phyloP scores from a whole-genome alignment of 2,888 invertebrate species.

The Antitype chi region DNA sequence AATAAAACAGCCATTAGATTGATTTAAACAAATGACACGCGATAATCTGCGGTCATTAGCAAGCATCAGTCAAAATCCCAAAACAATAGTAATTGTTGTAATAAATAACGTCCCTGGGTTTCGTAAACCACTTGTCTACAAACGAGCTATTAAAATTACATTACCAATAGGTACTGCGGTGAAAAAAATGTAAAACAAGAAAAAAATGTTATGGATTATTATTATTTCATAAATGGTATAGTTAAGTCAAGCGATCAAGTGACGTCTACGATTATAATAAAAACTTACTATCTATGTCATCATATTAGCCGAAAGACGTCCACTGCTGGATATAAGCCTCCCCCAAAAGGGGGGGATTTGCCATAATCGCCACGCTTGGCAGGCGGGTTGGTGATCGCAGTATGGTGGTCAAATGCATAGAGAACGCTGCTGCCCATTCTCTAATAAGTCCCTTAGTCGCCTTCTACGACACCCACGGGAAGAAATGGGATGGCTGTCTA shows the following conservation, averaged over 20 bases:
- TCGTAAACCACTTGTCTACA: constrained; percentile 69
- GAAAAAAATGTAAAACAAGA: constrained; percentile 55
- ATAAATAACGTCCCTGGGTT: constrained; percentile 77
- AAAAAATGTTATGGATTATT: constrained; percentile 25
- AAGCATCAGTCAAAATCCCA: constrained; percentile 81
- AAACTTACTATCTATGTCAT: neutral
- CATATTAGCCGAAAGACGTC: too few relatives aligned
- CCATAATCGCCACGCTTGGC: too few relatives aligned
- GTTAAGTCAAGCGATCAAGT: constrained; percentile 1
- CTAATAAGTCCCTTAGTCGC: too few relatives aligned
- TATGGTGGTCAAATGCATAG: too few relatives aligned
- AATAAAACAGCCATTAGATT: constrained; percentile 66
- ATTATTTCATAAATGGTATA: constrained; percentile 16
- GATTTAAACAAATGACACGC: constrained; percentile 77
- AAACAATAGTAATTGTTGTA: constrained; percentile 85
- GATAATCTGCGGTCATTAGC: constrained; percentile 80
- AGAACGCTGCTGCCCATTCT: too few relatives aligned
- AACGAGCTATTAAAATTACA: constrained; percentile 71
- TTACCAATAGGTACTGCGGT: constrained; percentile 57
- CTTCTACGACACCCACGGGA: too few relatives aligned
- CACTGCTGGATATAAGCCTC: too few relatives aligned
- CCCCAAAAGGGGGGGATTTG: too few relatives aligned
- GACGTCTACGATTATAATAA: neutral
- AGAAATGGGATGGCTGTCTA: too few relatives aligned
- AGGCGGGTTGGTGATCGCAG: too few relatives aligned